phyloP scores from a whole-genome alignment of 2,797 vertebrate species.

The Parauchenoglanis ngamensis region DNA sequence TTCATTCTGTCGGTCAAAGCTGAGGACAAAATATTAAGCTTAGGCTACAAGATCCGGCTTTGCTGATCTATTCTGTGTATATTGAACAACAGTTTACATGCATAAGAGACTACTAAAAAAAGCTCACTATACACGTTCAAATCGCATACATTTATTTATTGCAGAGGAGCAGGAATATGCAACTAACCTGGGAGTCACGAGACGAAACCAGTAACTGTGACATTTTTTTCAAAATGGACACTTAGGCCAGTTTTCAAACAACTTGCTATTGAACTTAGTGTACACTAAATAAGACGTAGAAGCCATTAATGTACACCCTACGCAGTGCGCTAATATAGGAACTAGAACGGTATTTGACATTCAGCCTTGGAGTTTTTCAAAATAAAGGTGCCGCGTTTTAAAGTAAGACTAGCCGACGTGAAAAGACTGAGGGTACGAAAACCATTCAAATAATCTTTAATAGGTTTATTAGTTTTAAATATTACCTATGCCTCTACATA shows the following conservation, averaged over 20 bases:
- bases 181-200: conserved; percentile 32
- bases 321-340: background rate
- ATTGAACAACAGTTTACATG: background rate
- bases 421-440: background rate
- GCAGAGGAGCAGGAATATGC: background rate
- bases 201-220: background rate
- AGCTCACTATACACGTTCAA: background rate
- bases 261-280: background rate
- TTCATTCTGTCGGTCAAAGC: background rate
- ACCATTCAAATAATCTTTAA: background rate
- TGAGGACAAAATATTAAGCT: background rate
- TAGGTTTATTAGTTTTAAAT: background rate
- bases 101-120: background rate
- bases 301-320: background rate
- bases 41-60: background rate
- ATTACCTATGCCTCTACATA: background rate
- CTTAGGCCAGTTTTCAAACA: background rate
- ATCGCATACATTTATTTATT: background rate
- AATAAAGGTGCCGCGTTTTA: background rate
- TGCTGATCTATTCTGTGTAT: too few relatives aligned
- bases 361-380: background rate
- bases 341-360: background rate
- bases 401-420: background rate
- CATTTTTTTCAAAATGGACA: conserved; percentile 19
- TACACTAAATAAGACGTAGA: background rate